Evolutionary conservation across 2,888 invertebrate species (phyloP), one percentile per base, ranked within the genome.

Genomic region (Auanema freiburgensis): DNA sequence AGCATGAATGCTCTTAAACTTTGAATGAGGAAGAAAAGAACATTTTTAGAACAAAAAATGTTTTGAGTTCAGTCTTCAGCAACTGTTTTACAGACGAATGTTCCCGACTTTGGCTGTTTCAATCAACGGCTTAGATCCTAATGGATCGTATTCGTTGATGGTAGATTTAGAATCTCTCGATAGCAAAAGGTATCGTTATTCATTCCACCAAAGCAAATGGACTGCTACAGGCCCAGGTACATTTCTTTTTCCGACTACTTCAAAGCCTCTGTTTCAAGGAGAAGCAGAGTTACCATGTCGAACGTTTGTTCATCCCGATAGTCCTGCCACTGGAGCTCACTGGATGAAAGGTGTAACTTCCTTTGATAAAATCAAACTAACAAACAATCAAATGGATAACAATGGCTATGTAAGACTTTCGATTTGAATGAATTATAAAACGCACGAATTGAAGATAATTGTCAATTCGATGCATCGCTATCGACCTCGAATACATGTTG

Each of bases 381-480:
- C 96, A 84, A 97, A 96, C 87, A 96, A 96, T 86, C 94, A 95
- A 87, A 91, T 95, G 91, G 93, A 94, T 85, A 92, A 92, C 84
- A 91, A 92, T 84, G 93, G 93, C 85, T 93, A 94, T 88, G 93
- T 93, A 85, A 89, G 90, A 88, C 8, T 52, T 52, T 12, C 52
- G 52, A 52, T n/a, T 23, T 23, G 12, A 23, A 52, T 23, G 5
- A 23, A 16, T 23, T 23, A 23, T 24, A 52, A 8, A 52, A 21
- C 2, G 16, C 6, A n/a, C 16, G 12, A 52, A 0, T 86, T 87
- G 54, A 90, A 98, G 98, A 91, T 98, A 85, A 95, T 98, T 79
- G 88, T 98, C 73, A 98, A 98, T 86, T 98, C 97, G 53, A 98
- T 98, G 98, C 98, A 98, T 88, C 91, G 94, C 83, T 98, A 98